phyloP scores from a whole-genome alignment of 2,113 vertebrate species.

The Orientallactaga bullata region DNA sequence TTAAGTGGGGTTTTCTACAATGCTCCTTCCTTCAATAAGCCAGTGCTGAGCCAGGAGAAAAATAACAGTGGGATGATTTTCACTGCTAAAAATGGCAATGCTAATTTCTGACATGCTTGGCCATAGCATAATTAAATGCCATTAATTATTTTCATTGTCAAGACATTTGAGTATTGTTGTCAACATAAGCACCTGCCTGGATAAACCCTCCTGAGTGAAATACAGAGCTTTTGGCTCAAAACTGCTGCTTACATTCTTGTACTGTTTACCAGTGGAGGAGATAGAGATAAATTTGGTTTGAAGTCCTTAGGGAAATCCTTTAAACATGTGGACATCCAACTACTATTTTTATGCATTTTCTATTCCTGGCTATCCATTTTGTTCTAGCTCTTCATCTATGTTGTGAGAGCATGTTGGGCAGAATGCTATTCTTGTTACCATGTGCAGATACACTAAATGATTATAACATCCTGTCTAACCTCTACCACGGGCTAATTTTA shows the following conservation, averaged over 20 bases:
- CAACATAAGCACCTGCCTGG: background rate
- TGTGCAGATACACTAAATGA: slow-evolving; percentile 23
- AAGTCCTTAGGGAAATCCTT: slow-evolving; percentile 49
- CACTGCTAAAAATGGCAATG: background rate
- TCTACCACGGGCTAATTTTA: background rate
- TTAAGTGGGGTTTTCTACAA: background rate
- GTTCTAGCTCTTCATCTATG: background rate
- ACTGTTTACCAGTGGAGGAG: background rate
- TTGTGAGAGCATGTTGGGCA: slow-evolving; percentile 8
- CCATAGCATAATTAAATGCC: background rate
- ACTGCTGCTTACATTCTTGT: background rate
- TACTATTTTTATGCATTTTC: slow-evolving; percentile 29
- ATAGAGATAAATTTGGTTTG: slow-evolving; percentile 10
- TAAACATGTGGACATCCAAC: slow-evolving; percentile 13
- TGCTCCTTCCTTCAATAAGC: background rate
- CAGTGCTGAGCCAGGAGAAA: background rate
- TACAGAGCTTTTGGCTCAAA: background rate
- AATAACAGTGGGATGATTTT: background rate
- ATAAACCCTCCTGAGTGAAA: background rate
- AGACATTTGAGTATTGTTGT: background rate
- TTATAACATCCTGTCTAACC: background rate
- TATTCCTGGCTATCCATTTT: background rate
- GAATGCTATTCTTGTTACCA: background rate
- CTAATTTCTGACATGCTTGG: background rate
- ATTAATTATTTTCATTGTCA: background rate